These are phyloP conservation scores for Morpho achilles DNA, from an alignment of 2,888 invertebrate genomes.

Conservation along the genomic window DNA sequence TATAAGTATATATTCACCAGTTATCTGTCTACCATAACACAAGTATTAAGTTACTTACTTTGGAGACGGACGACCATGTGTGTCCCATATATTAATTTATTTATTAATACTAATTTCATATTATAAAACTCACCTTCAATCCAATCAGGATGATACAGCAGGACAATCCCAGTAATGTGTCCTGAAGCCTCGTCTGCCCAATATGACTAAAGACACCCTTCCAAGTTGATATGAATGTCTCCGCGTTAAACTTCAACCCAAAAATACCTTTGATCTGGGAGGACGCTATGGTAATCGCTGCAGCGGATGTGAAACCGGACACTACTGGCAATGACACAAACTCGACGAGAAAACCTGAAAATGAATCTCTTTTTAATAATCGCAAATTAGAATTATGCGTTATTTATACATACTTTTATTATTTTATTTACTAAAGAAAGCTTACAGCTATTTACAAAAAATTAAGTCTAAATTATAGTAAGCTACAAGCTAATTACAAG, in stretches of 20 bases:
- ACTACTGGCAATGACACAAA: slow-evolving; percentile 87
- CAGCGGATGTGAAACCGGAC: slow-evolving; percentile 87
- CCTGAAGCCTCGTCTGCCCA: slow-evolving; percentile 73
- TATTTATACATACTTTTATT: too few species aligned
- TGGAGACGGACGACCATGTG: too few species aligned
- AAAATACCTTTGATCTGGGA: slow-evolving; percentile 85
- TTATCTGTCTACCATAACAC: too few species aligned
- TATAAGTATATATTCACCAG: too few species aligned
- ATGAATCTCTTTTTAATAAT: slow-evolving; percentile 2
- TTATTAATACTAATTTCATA: too few species aligned
- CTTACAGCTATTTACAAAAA: too few species aligned
- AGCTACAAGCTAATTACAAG: too few species aligned
- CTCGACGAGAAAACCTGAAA: slow-evolving; percentile 84
- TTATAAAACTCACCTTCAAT: slow-evolving; percentile 75
- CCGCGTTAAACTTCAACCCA: slow-evolving; percentile 80
- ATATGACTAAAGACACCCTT: slow-evolving; percentile 75
- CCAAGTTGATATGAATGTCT: slow-evolving; percentile 82
- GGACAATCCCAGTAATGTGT: slow-evolving; percentile 80
- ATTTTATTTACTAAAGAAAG: too few species aligned
- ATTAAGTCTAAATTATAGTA: too few species aligned
- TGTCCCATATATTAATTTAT: too few species aligned
- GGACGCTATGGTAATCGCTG: slow-evolving; percentile 86
- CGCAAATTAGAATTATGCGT: too few species aligned
- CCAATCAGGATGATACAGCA: slow-evolving; percentile 80
- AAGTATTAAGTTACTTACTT: too few species aligned